phyloP scores from a whole-genome alignment of 1,140 invertebrate genomes.

The Camponotus pennsylvanicus region DNA sequence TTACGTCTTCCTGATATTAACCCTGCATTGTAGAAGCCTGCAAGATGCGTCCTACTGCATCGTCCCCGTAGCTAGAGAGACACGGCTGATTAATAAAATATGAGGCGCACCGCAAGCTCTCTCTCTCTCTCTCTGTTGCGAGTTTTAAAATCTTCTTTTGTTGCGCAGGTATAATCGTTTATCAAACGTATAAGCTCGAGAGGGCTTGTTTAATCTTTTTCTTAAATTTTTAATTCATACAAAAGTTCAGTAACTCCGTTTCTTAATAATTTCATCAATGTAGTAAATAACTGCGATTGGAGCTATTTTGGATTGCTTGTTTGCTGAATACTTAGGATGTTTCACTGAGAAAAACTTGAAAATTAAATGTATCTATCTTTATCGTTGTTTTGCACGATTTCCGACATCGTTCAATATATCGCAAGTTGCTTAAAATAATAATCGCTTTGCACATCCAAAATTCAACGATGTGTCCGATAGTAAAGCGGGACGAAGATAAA shows the following conservation, averaged over 20 bases:
- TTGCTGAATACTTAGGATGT: background rate
- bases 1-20: slow-evolving; percentile 60
- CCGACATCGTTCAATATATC: background rate
- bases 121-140: slow-evolving; percentile 13
- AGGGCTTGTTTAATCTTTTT: background rate
- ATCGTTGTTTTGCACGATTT: background rate
- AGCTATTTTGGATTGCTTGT: background rate
- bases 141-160: slow-evolving; percentile 29
- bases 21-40: slow-evolving; percentile 47
- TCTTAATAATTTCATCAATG: background rate
- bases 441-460: background rate
- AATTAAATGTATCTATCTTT: too few relatives aligned
- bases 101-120: slow-evolving; percentile 17
- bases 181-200: background rate
- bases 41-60: slow-evolving; percentile 25
- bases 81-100: slow-evolving; percentile 56
- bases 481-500: background rate
- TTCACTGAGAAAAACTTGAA: background rate
- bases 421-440: slow-evolving; percentile 15
- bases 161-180: slow-evolving; percentile 43
- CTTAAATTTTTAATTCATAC: background rate
- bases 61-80: slow-evolving; percentile 15
- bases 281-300: background rate
- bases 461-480: background rate
- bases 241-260: background rate